phyloP scores from a whole-genome alignment of 2,888 invertebrate genomes.

The Hemicrepidius hirtus region DNA sequence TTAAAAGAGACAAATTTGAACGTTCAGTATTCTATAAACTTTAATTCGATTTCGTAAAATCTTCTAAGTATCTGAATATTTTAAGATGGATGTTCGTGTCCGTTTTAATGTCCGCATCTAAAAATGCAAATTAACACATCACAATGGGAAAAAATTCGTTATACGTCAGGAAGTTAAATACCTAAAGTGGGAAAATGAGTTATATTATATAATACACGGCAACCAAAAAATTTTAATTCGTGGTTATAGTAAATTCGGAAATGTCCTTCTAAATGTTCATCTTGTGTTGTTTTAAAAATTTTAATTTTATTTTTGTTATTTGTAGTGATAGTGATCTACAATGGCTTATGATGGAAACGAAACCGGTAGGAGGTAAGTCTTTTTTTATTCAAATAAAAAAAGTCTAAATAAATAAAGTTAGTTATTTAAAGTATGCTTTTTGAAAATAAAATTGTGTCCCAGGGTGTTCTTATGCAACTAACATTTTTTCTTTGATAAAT shows the following conservation, averaged over 20 bases:
- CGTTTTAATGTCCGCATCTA: constrained; percentile 8
- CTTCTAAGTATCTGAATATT: too few relatives aligned
- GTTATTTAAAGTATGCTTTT: too few relatives aligned
- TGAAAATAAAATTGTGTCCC: too few relatives aligned
- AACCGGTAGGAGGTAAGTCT: neutral
- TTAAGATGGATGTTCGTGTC: neutral
- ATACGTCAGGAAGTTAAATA: constrained; percentile 13
- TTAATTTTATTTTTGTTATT: neutral
- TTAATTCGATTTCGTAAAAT: too few relatives aligned
- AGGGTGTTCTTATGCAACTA: too few relatives aligned
- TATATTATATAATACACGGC: neutral
- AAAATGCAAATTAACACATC: constrained; percentile 18
- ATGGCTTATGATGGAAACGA: neutral
- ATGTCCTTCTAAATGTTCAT: neutral
- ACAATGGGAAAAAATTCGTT: constrained; percentile 14
- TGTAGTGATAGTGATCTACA: neutral
- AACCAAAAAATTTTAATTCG: neutral
- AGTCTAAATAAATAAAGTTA: too few relatives aligned
- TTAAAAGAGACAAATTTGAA: too few relatives aligned
- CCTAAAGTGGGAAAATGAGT: constrained; percentile 5
- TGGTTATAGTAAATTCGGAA: neutral
- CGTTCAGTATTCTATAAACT: too few relatives aligned
- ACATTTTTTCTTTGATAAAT: too few relatives aligned
- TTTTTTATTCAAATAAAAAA: neutral
- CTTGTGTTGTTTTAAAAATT: neutral